Conservation (phyloP, 1,140 invertebrate species). For the Odontomachus brunneus region DNA sequence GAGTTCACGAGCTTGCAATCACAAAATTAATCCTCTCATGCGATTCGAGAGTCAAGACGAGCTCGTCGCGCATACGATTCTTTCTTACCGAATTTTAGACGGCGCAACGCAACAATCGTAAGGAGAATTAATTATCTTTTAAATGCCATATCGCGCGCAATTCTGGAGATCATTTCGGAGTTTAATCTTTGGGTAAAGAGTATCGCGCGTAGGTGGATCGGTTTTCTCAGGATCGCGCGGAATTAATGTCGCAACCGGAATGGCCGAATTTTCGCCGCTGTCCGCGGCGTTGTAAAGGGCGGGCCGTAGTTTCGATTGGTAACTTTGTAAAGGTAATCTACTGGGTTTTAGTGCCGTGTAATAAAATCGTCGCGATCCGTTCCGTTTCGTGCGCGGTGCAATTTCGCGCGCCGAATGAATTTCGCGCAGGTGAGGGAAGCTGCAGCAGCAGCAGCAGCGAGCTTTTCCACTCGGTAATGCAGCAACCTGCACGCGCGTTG, state of each 20-base stretch:
- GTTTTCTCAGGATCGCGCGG: neutral
- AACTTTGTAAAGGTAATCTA: slow-evolving; percentile 66
- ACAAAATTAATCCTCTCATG: slow-evolving; percentile 23
- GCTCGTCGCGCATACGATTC: neutral
- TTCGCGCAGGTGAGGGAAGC: slow-evolving; percentile 15
- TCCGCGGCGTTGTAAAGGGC: slow-evolving; percentile 25
- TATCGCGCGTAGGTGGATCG: neutral
- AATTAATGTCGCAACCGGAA: slow-evolving; percentile 37
- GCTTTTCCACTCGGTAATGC: slow-evolving; percentile 37
- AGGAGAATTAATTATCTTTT: too few species aligned
- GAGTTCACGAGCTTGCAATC: slow-evolving; percentile 13
- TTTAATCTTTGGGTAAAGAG: neutral
- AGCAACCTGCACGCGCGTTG: slow-evolving; percentile 20
- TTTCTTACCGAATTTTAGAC: too few species aligned
- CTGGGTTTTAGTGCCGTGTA: slow-evolving; percentile 56
- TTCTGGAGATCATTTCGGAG: neutral
- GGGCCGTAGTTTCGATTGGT: slow-evolving; percentile 55
- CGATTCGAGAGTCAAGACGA: neutral
- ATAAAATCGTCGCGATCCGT: slow-evolving; percentile 61
- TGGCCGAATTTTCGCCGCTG: slow-evolving; percentile 4
- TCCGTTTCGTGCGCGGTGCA: slow-evolving; percentile 57
- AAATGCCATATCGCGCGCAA: neutral
- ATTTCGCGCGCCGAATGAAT: slow-evolving; percentile 38
- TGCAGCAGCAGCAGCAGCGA: neutral
- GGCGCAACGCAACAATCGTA: too few species aligned